A percentile compares a stretch with the other conserved stretches of the same genome.
Conservation (phyloP, 2,888 invertebrate species). For the Agrotis ipsilon region DNA sequence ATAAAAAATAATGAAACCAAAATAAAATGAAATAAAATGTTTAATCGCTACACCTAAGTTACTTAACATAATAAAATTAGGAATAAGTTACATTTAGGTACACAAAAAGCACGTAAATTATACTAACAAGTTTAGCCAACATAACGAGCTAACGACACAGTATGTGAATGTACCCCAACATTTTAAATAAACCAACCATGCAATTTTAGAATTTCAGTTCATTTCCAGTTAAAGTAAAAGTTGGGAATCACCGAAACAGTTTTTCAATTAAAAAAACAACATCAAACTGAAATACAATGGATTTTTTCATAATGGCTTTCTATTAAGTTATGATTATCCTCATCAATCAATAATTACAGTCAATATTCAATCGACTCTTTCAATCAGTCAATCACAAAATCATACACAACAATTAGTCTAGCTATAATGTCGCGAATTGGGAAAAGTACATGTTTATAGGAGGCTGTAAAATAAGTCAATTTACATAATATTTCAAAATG, state of each 20-base stretch:
- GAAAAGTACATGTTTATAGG: not conserved
- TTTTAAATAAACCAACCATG: conserved; percentile 13
- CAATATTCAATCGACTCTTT: not conserved
- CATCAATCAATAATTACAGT: conserved; percentile 5
- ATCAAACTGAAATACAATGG: conserved; percentile 24
- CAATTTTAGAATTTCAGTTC: conserved; percentile 12
- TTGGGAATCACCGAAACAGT: not conserved
- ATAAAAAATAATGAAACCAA: conserved; percentile 34
- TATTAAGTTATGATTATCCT: conserved; percentile 1
- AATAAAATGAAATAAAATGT: conserved; percentile 47
- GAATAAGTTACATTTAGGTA: conserved; percentile 48
- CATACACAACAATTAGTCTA: conserved; percentile 13
- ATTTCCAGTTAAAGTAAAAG: not conserved
- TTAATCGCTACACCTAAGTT: conserved; percentile 61
- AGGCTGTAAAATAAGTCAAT: conserved; percentile 9
- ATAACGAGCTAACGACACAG: conserved; percentile 8
- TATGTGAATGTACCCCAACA: conserved; percentile 5
- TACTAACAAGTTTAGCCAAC: conserved; percentile 4
- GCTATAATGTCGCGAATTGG: conserved; percentile 14
- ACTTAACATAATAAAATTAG: conserved; percentile 53
- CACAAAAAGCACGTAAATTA: conserved; percentile 35
- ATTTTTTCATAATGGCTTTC: not conserved
- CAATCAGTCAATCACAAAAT: conserved; percentile 12
- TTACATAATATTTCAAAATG: conserved; percentile 5
- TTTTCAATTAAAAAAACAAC: not conserved